Conservation (phyloP, 1,140 invertebrate genomes). For the Caerostris darwini region DNA sequence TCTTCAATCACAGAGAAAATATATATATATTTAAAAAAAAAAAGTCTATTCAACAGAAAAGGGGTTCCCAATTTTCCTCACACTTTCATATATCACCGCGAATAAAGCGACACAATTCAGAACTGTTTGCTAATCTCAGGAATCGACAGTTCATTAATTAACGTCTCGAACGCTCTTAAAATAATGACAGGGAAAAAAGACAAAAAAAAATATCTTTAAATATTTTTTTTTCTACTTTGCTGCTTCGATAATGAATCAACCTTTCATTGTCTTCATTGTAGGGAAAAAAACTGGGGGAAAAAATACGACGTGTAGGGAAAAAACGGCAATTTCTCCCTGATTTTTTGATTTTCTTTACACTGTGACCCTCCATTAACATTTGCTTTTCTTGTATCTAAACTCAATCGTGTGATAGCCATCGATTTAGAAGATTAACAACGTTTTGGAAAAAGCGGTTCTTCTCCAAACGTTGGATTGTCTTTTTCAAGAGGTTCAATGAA, state of each 20-base stretch:
- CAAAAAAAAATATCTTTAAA: neutral
- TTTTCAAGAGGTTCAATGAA: neutral
- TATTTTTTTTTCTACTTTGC: neutral
- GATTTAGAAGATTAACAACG: slow-evolving; percentile 14
- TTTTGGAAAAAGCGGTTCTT: neutral
- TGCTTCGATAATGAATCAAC: slow-evolving; percentile 58
- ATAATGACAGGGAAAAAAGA: neutral
- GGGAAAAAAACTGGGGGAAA: neutral
- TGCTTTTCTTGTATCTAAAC: slow-evolving; percentile 10
- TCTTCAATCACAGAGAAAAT: neutral
- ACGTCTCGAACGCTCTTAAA: slow-evolving; percentile 25
- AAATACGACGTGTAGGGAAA: neutral
- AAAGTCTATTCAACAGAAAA: neutral
- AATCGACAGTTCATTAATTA: slow-evolving; percentile 60
- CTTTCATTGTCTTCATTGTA: neutral
- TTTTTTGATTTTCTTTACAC: neutral
- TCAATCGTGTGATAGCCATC: slow-evolving; percentile 29
- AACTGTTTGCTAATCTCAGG: slow-evolving; percentile 20
- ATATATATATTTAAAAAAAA: neutral
- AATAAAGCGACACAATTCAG: neutral
- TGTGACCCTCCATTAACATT: neutral
- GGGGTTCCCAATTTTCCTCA: neutral
- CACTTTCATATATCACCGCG: neutral
- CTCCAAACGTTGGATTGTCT: neutral
- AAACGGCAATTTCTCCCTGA: neutral